Conservation (phyloP, 2,113 vertebrate genomes). For the Callipepla squamata region DNA sequence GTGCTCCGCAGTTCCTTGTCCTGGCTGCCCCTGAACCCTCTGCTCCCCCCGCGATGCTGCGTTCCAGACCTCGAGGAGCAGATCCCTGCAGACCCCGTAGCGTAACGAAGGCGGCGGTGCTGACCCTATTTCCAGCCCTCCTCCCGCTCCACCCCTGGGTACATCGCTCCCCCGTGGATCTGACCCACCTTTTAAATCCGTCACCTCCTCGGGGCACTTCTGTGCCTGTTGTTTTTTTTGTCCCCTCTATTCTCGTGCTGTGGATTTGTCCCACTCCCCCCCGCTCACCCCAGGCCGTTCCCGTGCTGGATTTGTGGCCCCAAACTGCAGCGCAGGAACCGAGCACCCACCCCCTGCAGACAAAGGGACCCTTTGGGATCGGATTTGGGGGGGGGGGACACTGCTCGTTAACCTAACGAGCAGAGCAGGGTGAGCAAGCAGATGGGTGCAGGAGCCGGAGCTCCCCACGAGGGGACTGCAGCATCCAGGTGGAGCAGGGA, state of each 20-base stretch:
- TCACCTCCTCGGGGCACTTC: not conserved
- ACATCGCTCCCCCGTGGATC: not conserved
- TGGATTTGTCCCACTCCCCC: too few relatives aligned
- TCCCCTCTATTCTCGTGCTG: not conserved
- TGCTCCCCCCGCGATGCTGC: not conserved
- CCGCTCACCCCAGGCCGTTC: not conserved
- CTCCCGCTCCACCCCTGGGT: not conserved
- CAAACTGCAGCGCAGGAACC: too few relatives aligned
- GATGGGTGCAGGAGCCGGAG: not conserved
- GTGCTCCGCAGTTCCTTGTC: not conserved
- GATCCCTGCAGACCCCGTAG: fast-evolving
- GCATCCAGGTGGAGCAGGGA: not conserved
- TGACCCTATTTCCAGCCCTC: not conserved
- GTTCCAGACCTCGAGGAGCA: not conserved
- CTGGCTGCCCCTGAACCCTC: not conserved
- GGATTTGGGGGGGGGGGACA: not conserved
- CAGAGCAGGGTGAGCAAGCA: not conserved
- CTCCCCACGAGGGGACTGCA: not conserved
- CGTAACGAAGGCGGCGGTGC: not conserved
- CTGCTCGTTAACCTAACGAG: not conserved
- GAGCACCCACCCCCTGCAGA: not conserved
- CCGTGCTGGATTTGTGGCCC: fast-evolving
- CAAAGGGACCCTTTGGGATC: not conserved
- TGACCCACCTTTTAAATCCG: not conserved
- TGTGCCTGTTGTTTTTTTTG: not conserved